These are phyloP conservation scores for Marcusenius ussheri DNA, from an alignment of 2,113 vertebrate species.

Conservation along the genomic window DNA sequence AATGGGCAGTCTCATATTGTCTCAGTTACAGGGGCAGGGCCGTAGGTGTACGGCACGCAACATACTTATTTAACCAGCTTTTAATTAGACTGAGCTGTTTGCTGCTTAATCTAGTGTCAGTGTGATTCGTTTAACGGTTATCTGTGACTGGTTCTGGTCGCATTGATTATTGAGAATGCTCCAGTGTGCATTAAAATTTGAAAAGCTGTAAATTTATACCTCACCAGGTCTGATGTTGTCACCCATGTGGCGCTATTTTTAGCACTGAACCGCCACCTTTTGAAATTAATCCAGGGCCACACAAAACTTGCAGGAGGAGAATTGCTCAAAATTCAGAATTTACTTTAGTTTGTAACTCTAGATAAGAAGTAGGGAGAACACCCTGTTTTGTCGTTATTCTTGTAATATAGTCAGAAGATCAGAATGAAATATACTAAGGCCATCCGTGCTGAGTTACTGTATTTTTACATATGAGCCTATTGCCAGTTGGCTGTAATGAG, in stretches of 20 bases:
- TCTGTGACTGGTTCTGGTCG: neutral
- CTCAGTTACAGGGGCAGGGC: slow-evolving; percentile 1
- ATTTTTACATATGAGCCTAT: neutral
- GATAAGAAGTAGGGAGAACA: neutral
- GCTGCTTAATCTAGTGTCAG: neutral
- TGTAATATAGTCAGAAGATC: neutral
- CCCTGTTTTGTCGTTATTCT: neutral
- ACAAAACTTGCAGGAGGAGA: neutral
- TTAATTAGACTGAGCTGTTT: neutral
- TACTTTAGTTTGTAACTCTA: neutral
- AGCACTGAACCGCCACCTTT: neutral
- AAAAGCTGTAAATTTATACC: neutral
- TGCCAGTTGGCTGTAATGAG: neutral
- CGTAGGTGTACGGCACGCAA: neutral
- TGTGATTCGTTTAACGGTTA: neutral
- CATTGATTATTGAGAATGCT: neutral
- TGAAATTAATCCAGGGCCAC: neutral
- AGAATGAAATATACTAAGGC: neutral
- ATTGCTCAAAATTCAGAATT: neutral
- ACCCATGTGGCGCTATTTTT: neutral
- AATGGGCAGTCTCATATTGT: slow-evolving; percentile 1
- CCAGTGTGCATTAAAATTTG: neutral
- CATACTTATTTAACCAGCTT: neutral
- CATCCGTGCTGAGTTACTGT: neutral
- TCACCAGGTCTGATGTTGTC: neutral